These are phyloP conservation scores for Xestia xanthographa DNA, from an alignment of 2,888 invertebrate species.

Conservation along the genomic window DNA sequence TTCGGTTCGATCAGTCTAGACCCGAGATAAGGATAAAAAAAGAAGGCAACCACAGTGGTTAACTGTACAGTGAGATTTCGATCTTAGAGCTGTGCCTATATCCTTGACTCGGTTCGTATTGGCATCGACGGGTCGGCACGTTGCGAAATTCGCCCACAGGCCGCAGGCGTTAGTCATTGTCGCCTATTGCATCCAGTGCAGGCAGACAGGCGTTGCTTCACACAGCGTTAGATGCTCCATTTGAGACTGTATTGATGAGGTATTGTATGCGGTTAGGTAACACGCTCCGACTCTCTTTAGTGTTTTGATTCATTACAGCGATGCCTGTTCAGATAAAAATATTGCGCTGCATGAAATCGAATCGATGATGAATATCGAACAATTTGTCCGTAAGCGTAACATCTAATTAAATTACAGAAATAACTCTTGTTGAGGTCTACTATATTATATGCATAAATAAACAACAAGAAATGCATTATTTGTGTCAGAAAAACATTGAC, in stretches of 20 bases:
- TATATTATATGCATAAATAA: conserved; percentile 11
- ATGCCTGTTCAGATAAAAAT: conserved; percentile 38
- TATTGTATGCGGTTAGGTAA: conserved; percentile 59
- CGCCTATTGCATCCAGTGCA: conserved; percentile 81
- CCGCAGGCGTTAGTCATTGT: conserved; percentile 85
- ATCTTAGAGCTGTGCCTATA: conserved; percentile 74
- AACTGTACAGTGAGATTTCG: conserved; percentile 80
- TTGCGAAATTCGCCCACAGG: conserved; percentile 84
- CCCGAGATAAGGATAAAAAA: conserved; percentile 76
- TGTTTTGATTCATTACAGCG: conserved; percentile 39
- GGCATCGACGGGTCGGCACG: conserved; percentile 79
- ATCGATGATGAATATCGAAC: not conserved
- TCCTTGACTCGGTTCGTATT: conserved; percentile 85
- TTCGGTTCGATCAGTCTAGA: conserved; percentile 68
- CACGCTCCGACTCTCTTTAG: conserved; percentile 28
- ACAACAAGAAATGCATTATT: conserved; percentile 34
- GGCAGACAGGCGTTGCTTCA: conserved; percentile 68
- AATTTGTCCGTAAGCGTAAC: not conserved
- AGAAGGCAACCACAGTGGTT: conserved; percentile 78
- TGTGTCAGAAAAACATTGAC: conserved; percentile 55
- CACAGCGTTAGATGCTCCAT: conserved; percentile 64
- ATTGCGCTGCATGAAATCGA: conserved; percentile 26
- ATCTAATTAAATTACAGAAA: conserved; percentile 1
- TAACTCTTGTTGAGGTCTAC: not conserved
- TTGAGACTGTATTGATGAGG: conserved; percentile 63